Evolutionary conservation across 2,888 invertebrate species (phyloP), one percentile per base, ranked within the genome.

Genomic region (Dorcus parallelipipedus): DNA sequence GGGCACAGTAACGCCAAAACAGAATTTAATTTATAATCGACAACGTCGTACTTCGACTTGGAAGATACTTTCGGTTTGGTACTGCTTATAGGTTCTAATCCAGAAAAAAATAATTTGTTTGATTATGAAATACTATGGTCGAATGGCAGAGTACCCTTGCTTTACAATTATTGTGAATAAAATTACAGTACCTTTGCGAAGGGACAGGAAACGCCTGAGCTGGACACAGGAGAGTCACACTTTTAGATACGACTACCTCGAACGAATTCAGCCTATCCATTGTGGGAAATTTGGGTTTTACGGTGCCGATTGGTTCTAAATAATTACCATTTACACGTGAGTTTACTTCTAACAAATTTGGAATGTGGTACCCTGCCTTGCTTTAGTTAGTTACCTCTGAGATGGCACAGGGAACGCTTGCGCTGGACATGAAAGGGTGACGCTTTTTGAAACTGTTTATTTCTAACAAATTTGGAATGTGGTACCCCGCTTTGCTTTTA

Each of bases 171-270:
- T 1, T 14, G 14, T 14, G 26, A 33, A 45, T 43, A 43, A 43
- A 40, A 52, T 41, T 26, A n/a, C 42, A 49, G 39, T 86, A 90
- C 88, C 88, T 87, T 83, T 86, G 85, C 65, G 84, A 78, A 71
- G 90, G 89, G 74, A 88, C 85, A 61, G 90, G 90, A 79, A 84
- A 90, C 26, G 87, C 88, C 77, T 90, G 90, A 17, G 89, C 89
- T 58, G 89, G 89, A 77, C 90, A 90, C 67, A 88, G 79, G 63
- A 90, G 75, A 48, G 88, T 86, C 69, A 87, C 80, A 73, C 83
- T 83, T 68, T 75, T 74, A 63, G 78, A 77, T 69, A 79, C 70
- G 64, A 78, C 73, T 38, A 71, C 73, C 59, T 84, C 83, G 77
- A 85, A 84, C 67, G 85, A 82, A 73, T 84, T 84, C 65, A 84